Base-by-base conservation (phyloP, 2,113 vertebrate species). In the Ranitomeya variabilis region DNA sequence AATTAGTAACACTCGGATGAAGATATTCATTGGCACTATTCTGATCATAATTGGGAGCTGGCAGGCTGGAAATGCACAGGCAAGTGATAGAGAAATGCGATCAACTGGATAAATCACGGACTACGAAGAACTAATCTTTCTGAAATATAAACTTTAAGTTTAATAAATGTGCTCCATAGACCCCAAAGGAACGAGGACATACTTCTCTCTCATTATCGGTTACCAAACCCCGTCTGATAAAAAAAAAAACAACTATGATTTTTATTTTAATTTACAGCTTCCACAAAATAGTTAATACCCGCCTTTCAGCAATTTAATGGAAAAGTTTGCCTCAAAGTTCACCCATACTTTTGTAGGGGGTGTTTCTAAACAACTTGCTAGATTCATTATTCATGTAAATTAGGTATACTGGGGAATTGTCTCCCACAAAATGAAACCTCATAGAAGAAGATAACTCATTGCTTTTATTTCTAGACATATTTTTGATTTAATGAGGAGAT, bases 1-100 rank as follows among this genome's bases (percentile, higher is more conserved):
- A 79, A 79, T 79, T 79, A 79, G 19, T 54, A 55, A 79, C 77
- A 79, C 77, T 54, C 52, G 19, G 52, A 10, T 79, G 21, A 19
- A 79, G 52, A 55, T 79, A 79, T 55, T 55, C 4, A 23, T 52
- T 79, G 77, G 19, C 77, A 23, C 21, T 57, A 19, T 79, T 54
- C 52, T 79, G 21, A 23, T 57, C 10, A 79, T 52, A 79, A 23
- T 55, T 79, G 77, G 52, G 19, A 79, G 55, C 45, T 23, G 52
- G 77, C 51, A 79, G 19, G 6, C 37, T 51, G 16, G 74, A 79
- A 79, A 79, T 55, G 52, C 11, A 55, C 7, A 79, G 77, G 21
- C 6, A 54, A 52, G 15, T 79, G 19, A 14, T 79, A 55, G 21
- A 79, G 77, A 14, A 79, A n/a, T n/a, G 52, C 10, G 52, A 79